Base-by-base conservation (phyloP, 2,113 vertebrate genomes). In the Cyprinodon brontotheroides region DNA sequence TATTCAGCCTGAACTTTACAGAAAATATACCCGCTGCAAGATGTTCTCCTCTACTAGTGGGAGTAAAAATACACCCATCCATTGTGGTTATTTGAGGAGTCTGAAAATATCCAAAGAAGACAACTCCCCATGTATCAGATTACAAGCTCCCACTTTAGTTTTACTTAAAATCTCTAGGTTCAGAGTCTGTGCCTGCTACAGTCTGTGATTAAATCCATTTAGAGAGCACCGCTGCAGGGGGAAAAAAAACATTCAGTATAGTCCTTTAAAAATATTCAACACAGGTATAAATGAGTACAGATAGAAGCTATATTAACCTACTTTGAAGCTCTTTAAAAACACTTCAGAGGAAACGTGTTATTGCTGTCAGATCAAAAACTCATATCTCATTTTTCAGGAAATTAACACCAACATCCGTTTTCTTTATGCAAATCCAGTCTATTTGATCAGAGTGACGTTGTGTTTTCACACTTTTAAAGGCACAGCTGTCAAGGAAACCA, bases 11-110 rank as follows among this genome's bases (percentile, higher is more conserved):
- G 50, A n/a, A 40, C 45, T 62, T 68, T 70, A 50, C 7, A 62
- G 80, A 87, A 83, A 89, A 79, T 85, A 84, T 84, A 70, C 77
- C 78, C 80, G 70, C 74, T 70, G 63, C 65, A 77, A 50, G 68
- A 61, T 50, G 57, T 77, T 80, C 79, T 86, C 66, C 78, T 75
- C 45, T 63, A 41, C 22, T 40, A 72, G 41, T 60, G 83, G 68
- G 17, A 64, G 81, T 74, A 68, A 70, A 88, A 88, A 86, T 84
- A 87, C 64, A 90, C 85, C 80, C 65, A 65, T 68, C 71, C 78
- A 87, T 89, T 85, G 85, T 87, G 86, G 89, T 86, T 89, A 89
- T 84, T 82, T 72, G 63, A 84, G 48, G 62, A 89, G 77, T 68
- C 78, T 88, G 74, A 86, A 89, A 86, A 90, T 81, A 90, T 45